Evolutionary conservation across 1,140 invertebrate genomes (phyloP).

Genomic region (Scaptomyza hsui): DNA sequence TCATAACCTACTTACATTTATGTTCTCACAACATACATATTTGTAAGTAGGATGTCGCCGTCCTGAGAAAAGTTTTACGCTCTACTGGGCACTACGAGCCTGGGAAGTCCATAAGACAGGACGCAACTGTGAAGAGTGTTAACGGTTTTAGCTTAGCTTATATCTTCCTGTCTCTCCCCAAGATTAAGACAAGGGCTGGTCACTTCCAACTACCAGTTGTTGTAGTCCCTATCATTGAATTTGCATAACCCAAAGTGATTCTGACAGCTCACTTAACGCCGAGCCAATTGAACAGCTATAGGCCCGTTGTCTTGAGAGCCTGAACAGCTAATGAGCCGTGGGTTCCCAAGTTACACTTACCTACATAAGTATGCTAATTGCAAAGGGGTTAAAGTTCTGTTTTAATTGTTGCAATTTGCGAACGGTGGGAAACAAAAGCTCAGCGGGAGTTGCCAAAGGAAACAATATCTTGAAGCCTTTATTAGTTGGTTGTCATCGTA

Average conservation of each 20-base stretch:
- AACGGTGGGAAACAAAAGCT: constrained; percentile 5
- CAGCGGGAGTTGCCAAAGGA: not conserved
- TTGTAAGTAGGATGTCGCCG: too few species aligned
- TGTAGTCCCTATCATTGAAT: not conserved
- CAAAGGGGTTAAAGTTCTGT: not conserved
- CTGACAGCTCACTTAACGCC: constrained; percentile 76
- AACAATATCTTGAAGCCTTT: too few species aligned
- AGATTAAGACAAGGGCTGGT: constrained; percentile 24
- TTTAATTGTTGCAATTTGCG: not conserved
- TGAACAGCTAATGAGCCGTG: constrained; percentile 23
- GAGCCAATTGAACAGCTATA: constrained; percentile 1
- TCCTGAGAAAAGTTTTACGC: constrained; percentile 47
- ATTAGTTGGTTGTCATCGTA: too few species aligned
- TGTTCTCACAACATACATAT: constrained; percentile 10
- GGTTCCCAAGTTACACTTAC: too few species aligned
- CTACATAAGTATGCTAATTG: constrained; percentile 2
- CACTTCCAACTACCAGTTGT: not conserved
- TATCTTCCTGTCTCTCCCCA: too few species aligned
- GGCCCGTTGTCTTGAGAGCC: not conserved
- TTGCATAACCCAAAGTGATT: constrained; percentile 52
- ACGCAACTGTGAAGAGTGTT: constrained; percentile 38
- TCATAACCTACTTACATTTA: constrained; percentile 20
- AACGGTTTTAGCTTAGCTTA: too few species aligned
- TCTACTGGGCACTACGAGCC: constrained; percentile 44
- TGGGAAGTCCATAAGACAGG: constrained; percentile 37